phyloP scores from a whole-genome alignment of 2,113 vertebrate genomes.

The Lagopus leucura region DNA sequence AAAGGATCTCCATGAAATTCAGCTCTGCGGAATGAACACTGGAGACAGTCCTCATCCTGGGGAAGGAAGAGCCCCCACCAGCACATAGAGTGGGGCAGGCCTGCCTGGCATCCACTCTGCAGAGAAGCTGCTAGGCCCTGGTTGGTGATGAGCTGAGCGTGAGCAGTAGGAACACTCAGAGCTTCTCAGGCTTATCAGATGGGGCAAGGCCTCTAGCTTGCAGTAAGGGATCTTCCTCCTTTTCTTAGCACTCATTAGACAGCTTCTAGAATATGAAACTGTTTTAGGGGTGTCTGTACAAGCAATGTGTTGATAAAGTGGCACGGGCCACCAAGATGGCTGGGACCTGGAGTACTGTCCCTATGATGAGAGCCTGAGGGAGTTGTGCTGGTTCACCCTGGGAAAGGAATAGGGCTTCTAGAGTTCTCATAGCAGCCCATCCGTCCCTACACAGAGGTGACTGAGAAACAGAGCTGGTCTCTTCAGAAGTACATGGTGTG shows the following conservation, averaged over 20 bases:
- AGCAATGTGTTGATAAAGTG: not conserved
- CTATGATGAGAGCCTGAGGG: no score
- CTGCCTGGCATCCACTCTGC: not conserved
- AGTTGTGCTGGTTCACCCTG: not conserved
- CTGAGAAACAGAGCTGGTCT: not conserved
- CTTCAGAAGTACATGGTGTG: not conserved
- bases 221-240: not conserved
- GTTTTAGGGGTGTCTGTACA: not conserved
- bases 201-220: not conserved
- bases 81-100: not conserved
- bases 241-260: not conserved
- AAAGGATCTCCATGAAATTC: not conserved
- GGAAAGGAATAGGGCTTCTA: not conserved
- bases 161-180: not conserved
- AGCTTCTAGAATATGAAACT: not conserved
- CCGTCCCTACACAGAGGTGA: not conserved
- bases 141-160: not conserved
- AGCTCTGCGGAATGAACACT: not conserved
- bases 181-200: not conserved
- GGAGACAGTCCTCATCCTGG: not conserved
- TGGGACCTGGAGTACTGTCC: not conserved
- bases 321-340: not conserved
- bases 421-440: not conserved
- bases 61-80: not conserved
- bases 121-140: not conserved